These are phyloP conservation scores for Aphis craccivora DNA, from an alignment of 1,140 invertebrate genomes.

Conservation along the genomic window DNA sequence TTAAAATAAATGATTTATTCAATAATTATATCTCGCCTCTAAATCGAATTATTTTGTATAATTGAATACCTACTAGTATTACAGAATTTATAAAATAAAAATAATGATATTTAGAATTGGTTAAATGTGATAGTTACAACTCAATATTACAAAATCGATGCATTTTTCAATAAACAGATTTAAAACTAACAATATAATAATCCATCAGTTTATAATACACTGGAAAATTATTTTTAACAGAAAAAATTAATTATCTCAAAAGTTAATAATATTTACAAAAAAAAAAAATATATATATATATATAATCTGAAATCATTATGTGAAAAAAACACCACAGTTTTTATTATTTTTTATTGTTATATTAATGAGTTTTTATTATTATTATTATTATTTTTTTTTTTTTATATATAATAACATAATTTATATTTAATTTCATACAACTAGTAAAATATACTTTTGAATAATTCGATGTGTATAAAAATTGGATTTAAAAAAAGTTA, in stretches of 20 bases:
- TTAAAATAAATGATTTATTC: background rate
- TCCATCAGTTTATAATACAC: background rate
- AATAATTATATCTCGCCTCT: background rate
- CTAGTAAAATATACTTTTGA: background rate
- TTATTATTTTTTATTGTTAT: background rate
- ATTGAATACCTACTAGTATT: background rate
- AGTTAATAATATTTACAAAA: background rate
- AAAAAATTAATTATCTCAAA: background rate
- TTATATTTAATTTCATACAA: background rate
- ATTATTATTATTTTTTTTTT: background rate
- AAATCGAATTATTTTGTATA: background rate
- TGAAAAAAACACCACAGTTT: background rate
- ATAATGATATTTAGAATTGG: background rate
- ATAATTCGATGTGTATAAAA: background rate
- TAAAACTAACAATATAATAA: background rate
- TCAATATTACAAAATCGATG: background rate
- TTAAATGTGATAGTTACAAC: background rate
- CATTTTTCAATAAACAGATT: background rate
- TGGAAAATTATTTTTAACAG: background rate
- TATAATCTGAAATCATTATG: background rate
- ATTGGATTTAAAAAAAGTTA: background rate
- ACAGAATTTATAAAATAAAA: background rate
- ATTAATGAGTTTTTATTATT: no score
- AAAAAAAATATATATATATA: background rate
- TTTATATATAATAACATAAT: background rate